Percentiles rank a stretch among this genome's conserved stretches.
Conservation (phyloP, 1,140 invertebrate genomes). For the Uloborus diversus region DNA sequence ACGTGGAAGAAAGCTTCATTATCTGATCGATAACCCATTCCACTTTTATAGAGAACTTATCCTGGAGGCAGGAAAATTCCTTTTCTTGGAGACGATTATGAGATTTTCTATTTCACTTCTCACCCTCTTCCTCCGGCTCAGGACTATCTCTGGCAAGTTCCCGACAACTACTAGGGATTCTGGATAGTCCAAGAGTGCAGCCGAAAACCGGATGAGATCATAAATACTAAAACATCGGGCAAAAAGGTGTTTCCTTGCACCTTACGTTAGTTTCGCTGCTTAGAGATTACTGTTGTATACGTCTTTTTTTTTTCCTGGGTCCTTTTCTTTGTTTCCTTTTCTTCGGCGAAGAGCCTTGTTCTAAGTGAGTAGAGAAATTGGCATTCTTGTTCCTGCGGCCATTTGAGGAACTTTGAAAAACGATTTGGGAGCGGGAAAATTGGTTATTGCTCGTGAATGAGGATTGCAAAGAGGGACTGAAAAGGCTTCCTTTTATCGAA, state of each 20-base stretch:
- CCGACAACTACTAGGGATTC: background rate
- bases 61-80: slow-evolving; percentile 1
- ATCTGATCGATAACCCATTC: slow-evolving; percentile 21
- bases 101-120: slow-evolving; percentile 16
- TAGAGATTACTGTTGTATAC: background rate
- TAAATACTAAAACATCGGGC: background rate
- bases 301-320: background rate
- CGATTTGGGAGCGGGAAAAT: slow-evolving; percentile 42
- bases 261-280: background rate
- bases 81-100: slow-evolving; percentile 15
- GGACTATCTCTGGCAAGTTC: background rate
- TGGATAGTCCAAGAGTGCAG: background rate
- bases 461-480: slow-evolving; percentile 6
- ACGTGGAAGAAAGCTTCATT: background rate
- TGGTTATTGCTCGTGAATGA: slow-evolving; percentile 43
- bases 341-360: slow-evolving; percentile 28
- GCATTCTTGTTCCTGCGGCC: slow-evolving; percentile 35
- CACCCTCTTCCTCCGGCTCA: background rate
- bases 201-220: background rate
- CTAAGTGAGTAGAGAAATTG: slow-evolving; percentile 31
- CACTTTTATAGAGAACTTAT: slow-evolving; percentile 33
- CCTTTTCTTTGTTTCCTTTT: background rate
- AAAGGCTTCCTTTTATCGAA: slow-evolving; percentile 32
- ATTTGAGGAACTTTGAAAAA: slow-evolving; percentile 51
- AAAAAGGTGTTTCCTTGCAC: no score